phyloP scores from a whole-genome alignment of 2,797 vertebrate species.

The Setipinna tenuifilis region DNA sequence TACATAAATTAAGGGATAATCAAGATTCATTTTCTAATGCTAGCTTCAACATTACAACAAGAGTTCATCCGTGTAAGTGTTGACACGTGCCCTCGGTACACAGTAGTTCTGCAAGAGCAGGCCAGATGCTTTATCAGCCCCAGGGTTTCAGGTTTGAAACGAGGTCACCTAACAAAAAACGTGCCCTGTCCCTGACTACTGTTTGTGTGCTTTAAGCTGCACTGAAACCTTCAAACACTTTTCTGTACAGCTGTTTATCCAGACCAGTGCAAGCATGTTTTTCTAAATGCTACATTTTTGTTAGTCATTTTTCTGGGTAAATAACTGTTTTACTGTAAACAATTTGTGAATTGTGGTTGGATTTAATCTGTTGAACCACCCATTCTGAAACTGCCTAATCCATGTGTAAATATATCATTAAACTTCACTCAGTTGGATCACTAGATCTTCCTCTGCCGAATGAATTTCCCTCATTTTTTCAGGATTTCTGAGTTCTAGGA shows the following conservation, averaged over 20 bases:
- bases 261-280: neutral
- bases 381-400: neutral
- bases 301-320: neutral
- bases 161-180: neutral
- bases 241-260: neutral
- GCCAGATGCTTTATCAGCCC: neutral
- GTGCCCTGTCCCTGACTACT: neutral
- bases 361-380: neutral
- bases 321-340: neutral
- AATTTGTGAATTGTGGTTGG: neutral
- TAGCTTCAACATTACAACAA: too few species aligned
- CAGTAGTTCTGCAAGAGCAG: neutral
- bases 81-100: neutral
- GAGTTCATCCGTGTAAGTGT: too few species aligned
- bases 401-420: neutral
- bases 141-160: neutral
- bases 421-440: too few species aligned
- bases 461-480: too few species aligned
- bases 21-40: neutral
- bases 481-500: too few species aligned
- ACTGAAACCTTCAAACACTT: neutral
- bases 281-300: neutral
- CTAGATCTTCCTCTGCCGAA: too few species aligned
- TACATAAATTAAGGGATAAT: neutral
- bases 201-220: neutral